phyloP scores from a whole-genome alignment of 2,797 vertebrate genomes.

The Spatula versicolor region DNA sequence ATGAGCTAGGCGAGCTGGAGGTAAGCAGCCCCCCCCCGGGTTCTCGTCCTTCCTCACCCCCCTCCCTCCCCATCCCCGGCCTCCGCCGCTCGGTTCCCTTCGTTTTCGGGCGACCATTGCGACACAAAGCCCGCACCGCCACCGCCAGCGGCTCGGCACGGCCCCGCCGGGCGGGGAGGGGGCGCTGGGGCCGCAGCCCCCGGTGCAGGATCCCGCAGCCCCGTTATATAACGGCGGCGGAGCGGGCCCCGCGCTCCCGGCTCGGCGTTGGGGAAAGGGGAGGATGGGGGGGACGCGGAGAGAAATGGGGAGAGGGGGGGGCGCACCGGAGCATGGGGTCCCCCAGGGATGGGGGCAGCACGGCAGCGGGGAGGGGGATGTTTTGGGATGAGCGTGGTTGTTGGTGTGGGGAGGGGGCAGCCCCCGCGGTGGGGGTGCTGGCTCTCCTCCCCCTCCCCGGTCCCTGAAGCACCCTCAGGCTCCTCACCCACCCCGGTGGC shows the following conservation, averaged over 20 bases:
- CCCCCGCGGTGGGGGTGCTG: accelerated
- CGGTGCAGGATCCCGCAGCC: constrained; percentile 24
- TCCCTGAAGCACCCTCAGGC: neutral
- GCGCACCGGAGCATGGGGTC: neutral
- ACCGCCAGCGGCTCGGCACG: neutral
- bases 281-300: neutral
- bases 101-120: neutral
- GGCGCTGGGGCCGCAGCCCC: neutral
- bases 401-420: accelerated
- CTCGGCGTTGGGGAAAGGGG: neutral
- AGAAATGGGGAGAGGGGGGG: neutral
- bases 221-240: constrained; percentile 49
- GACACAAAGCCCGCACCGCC: constrained; percentile 30
- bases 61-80: no score
- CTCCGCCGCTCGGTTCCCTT: no score
- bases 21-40: neutral
- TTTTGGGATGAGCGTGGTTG: neutral
- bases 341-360: neutral
- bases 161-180: neutral
- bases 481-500: neutral
- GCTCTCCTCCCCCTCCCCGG: neutral
- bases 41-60: no score
- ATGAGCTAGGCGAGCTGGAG: constrained; percentile 59
- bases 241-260: neutral
- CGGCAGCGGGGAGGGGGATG: neutral